Evolutionary conservation across 1,140 invertebrate species (phyloP), one percentile per base, ranked within the genome.

Genomic region (Steinernema khuongi): DNA sequence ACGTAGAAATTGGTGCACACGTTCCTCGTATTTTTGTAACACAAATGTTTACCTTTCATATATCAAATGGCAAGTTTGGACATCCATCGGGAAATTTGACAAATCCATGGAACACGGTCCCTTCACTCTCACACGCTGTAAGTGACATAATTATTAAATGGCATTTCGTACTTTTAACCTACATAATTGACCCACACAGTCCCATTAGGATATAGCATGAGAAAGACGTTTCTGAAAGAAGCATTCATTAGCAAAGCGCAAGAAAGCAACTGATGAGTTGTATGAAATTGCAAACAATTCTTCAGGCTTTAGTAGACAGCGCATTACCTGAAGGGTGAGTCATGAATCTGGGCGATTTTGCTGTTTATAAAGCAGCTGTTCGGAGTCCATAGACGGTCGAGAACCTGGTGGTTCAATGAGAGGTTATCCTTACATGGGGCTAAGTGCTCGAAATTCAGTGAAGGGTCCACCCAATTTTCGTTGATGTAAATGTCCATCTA

Each of bases 401-500:
- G 73, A 1, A 85, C 81, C 60, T 81, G 74, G 71, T 81, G 68
- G 30, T 32, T 74, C 31, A 84, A 67, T 14, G 84, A 83, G 36
- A 84, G 72, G 73, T 84, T 84, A 44, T 84, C 79, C 74, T 84
- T 84, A 50, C 83, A 84, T 0, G 83, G 83, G 30, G 70, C 76
- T 28, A 84, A 70, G 73, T 83, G 81, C 31, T 84, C 83, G 73
- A 85, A 84, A 33, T 81, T 81, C 4, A 84, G 74, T 17, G 74
- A 70, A n/a, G 82, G 81, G 70, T 84, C 77, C 14, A 78, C 28
- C 78, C 78, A 79, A 71, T 84, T 82, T 71, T 84, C 83, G 70
- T 85, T 84, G 36, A 84, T 84, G 80, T 84, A 84, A 33, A 84
- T 81, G 71, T 84, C 83, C 82, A 85, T 83, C 83, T 82, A 50